phyloP scores from a whole-genome alignment of 2,113 vertebrate genomes.

The Pluvialis apricaria region DNA sequence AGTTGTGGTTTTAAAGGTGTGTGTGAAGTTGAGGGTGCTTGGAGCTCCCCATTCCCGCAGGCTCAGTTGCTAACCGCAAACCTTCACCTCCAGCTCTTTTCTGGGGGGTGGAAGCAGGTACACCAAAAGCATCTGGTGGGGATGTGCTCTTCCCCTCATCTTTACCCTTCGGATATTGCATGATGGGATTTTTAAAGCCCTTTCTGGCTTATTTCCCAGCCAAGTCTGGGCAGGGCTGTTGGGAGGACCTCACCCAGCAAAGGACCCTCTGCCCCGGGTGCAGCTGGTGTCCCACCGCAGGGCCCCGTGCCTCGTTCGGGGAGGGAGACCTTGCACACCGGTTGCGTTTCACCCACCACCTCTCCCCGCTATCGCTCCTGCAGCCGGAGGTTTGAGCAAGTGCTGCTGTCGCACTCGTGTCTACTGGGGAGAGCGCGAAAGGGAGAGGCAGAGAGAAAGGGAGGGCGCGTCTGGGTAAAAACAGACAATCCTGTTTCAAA shows the following conservation, averaged over 20 bases:
- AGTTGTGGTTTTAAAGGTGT: neutral
- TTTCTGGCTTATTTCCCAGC: neutral
- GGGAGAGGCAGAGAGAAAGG: neutral
- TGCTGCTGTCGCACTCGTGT: fast-evolving
- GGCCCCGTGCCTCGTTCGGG: fast-evolving
- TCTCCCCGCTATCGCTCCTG: neutral
- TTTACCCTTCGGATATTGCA: neutral
- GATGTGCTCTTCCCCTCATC: fast-evolving
- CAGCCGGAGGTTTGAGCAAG: neutral
- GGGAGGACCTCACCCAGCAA: neutral
- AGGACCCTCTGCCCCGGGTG: neutral
- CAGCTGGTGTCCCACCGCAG: fast-evolving
- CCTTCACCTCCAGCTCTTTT: fast-evolving
- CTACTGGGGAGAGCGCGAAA: neutral
- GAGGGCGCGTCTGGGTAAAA: neutral
- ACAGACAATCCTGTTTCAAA: neutral
- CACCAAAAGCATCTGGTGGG: neutral
- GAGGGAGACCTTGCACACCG: neutral
- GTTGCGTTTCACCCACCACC: neutral
- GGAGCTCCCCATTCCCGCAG: neutral
- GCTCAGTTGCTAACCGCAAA: neutral
- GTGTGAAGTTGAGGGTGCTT: neutral
- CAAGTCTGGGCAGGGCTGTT: neutral
- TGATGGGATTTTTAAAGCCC: neutral
- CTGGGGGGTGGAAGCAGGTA: neutral